phyloP scores from a whole-genome alignment of 2,797 vertebrate species.

The Adrianichthys oophorus region DNA sequence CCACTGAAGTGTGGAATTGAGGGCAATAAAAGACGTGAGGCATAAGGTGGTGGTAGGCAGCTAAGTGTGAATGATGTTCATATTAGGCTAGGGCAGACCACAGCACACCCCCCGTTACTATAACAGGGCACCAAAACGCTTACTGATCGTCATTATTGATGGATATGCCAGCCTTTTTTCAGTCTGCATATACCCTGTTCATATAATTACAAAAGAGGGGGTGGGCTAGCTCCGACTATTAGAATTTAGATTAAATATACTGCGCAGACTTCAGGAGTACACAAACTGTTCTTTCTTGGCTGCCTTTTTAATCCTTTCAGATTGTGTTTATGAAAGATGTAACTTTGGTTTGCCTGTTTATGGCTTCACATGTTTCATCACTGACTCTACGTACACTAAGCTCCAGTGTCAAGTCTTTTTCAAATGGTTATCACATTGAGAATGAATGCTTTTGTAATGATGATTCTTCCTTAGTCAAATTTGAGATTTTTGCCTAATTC shows the following conservation, averaged over 20 bases:
- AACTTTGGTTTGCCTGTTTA: too few relatives aligned
- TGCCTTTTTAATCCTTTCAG: too few relatives aligned
- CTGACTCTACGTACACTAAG: too few relatives aligned
- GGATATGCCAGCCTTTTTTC: conserved; percentile 9
- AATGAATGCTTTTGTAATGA: too few relatives aligned
- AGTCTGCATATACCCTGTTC: too few relatives aligned
- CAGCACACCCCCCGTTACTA: conserved; percentile 59
- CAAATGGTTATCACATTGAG: too few relatives aligned
- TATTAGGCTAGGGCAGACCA: conserved; percentile 51
- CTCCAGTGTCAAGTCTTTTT: too few relatives aligned
- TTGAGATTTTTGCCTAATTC: too few relatives aligned
- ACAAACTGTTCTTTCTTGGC: too few relatives aligned
- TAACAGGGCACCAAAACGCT: conserved; percentile 55
- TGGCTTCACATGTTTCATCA: too few relatives aligned
- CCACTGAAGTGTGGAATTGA: conserved; percentile 39
- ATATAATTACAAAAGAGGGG: conserved; percentile 11
- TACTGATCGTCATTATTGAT: conserved; percentile 66
- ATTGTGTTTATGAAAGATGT: too few relatives aligned
- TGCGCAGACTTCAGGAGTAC: conserved; percentile 25
- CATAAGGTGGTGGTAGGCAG: conserved; percentile 37
- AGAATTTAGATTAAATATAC: conserved; percentile 38
- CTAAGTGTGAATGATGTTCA: conserved; percentile 64
- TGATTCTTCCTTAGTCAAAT: too few relatives aligned
- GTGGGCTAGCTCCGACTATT: conserved; percentile 21
- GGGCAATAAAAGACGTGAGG: conserved; percentile 41